Percentiles rank a stretch among this genome's conserved stretches.
Conservation (phyloP, 2,113 vertebrate genomes). For the Kryptolebias marmoratus region DNA sequence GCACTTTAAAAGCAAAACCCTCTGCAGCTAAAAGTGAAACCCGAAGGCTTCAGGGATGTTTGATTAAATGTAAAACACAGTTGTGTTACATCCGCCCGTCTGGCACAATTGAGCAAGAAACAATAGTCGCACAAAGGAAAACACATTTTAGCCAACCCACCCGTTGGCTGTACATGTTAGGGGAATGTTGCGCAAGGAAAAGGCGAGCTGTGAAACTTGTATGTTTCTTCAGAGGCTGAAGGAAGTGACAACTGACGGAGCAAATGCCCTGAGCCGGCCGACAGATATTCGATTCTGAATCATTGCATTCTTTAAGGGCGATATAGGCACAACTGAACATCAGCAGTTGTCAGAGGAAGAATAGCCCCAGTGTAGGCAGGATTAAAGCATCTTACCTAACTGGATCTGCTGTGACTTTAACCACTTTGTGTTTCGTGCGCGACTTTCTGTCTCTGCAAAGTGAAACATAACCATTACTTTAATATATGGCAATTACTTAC, state of each 20-base stretch:
- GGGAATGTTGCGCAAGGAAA: slow-evolving; percentile 61
- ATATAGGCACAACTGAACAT: slow-evolving; percentile 37
- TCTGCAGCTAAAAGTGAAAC: not conserved
- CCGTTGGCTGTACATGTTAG: slow-evolving; percentile 14
- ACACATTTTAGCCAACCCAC: slow-evolving; percentile 19
- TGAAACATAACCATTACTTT: not conserved
- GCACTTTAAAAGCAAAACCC: not conserved
- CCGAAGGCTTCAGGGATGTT: not conserved
- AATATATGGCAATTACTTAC: not conserved
- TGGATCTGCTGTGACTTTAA: slow-evolving; percentile 42
- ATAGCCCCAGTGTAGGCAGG: slow-evolving; percentile 44
- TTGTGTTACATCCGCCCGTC: not conserved
- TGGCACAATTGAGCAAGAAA: not conserved
- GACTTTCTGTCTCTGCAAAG: not conserved
- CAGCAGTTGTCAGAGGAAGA: slow-evolving; percentile 56
- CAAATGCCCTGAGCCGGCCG: slow-evolving; percentile 59
- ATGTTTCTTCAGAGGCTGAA: slow-evolving; percentile 53
- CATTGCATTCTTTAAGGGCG: slow-evolving; percentile 50
- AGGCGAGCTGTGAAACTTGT: slow-evolving; percentile 61
- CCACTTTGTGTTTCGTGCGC: slow-evolving; percentile 9
- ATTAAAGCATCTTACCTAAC: slow-evolving; percentile 46
- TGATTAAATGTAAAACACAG: not conserved
- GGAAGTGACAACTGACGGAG: slow-evolving; percentile 73
- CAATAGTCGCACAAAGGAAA: slow-evolving; percentile 9
- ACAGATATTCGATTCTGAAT: slow-evolving; percentile 72